Evolutionary conservation across 2,113 vertebrate genomes (phyloP).

Genomic region (Elaphurus davidianus): DNA sequence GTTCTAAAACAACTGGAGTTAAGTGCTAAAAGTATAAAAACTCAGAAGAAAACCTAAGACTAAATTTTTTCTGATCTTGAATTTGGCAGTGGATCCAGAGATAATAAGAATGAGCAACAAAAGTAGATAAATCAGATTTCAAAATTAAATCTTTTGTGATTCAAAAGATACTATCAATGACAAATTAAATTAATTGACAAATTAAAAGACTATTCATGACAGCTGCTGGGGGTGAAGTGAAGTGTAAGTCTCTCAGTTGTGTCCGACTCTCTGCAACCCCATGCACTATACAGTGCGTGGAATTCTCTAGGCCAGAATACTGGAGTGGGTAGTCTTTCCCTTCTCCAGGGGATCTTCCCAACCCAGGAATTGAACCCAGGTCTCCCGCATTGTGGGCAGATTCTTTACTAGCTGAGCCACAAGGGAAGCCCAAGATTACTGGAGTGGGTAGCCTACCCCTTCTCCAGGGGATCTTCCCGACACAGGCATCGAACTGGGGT

Average conservation of each 20-base stretch:
- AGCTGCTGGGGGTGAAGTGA: background rate
- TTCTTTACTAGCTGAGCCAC: background rate
- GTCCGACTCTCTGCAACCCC: background rate
- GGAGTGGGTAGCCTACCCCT: background rate
- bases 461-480: background rate
- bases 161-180: background rate
- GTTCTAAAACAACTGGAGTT: background rate
- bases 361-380: background rate
- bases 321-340: background rate
- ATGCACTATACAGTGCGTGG: background rate
- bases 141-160: background rate
- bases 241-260: background rate
- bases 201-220: background rate
- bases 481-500: background rate
- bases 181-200: background rate
- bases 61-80: background rate
- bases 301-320: background rate
- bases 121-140: background rate
- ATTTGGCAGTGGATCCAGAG: background rate
- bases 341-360: background rate
- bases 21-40: background rate
- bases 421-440: background rate
- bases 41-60: background rate
- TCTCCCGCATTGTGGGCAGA: fast-evolving
- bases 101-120: background rate